These are phyloP conservation scores for Heliothis subflexa DNA, from an alignment of 1,140 invertebrate genomes.

Conservation along the genomic window DNA sequence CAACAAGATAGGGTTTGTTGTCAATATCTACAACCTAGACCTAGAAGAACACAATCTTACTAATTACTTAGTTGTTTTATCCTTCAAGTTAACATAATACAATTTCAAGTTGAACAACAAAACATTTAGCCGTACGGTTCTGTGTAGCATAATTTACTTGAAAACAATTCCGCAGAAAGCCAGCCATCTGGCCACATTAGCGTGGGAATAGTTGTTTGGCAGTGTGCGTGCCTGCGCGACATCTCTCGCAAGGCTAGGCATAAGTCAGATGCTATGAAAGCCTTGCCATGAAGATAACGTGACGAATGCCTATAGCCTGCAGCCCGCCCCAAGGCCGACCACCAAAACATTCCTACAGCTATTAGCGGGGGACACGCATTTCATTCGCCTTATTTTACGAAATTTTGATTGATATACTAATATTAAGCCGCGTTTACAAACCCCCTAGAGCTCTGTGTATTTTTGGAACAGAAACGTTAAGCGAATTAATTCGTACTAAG, in stretches of 20 bases:
- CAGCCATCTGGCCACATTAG: slow-evolving; percentile 26
- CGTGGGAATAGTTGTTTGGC: slow-evolving; percentile 55
- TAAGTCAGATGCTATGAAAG: slow-evolving; percentile 50
- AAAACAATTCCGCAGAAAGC: slow-evolving; percentile 17
- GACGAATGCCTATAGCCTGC: slow-evolving; percentile 57
- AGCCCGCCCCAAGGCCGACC: slow-evolving; percentile 59
- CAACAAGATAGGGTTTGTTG: no score
- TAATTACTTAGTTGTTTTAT: not conserved
- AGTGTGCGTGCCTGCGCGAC: slow-evolving; percentile 61
- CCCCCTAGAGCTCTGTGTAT: not conserved
- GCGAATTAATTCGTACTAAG: slow-evolving; percentile 33
- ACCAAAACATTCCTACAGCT: slow-evolving; percentile 48
- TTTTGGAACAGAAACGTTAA: slow-evolving; percentile 15
- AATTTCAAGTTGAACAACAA: not conserved
- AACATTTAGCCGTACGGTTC: not conserved
- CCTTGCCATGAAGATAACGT: slow-evolving; percentile 58
- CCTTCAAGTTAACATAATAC: not conserved
- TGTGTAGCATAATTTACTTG: not conserved
- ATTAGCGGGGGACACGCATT: slow-evolving; percentile 34
- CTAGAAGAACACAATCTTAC: no score
- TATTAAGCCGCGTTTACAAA: slow-evolving; percentile 3
- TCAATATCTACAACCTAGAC: no score
- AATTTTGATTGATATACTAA: slow-evolving; percentile 46
- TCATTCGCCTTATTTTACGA: slow-evolving; percentile 39
- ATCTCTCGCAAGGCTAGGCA: slow-evolving; percentile 53